phyloP scores from a whole-genome alignment of 2,888 invertebrate species.

The Morpho deidamia region DNA sequence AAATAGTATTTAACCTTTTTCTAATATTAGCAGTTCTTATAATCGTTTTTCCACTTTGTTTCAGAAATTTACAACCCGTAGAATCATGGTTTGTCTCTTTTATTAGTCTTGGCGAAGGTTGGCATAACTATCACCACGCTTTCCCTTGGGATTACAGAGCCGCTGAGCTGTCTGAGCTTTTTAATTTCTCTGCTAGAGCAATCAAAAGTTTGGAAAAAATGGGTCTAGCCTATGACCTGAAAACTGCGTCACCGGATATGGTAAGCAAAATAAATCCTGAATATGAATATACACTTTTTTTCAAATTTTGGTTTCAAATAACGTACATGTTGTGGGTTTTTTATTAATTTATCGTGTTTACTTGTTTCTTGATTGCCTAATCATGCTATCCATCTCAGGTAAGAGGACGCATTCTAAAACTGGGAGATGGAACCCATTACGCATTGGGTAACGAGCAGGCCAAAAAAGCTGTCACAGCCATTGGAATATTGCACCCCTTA shows the following conservation, averaged over 20 bases:
- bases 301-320: too few relatives aligned
- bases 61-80: constrained; percentile 86
- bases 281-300: too few relatives aligned
- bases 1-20: too few relatives aligned
- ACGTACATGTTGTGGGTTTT: too few relatives aligned
- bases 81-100: constrained; percentile 87
- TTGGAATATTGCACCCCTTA: constrained; percentile 55
- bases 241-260: constrained; percentile 59
- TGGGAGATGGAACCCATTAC: constrained; percentile 82
- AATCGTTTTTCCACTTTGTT: background rate
- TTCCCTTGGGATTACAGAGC: constrained; percentile 97
- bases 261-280: constrained; percentile 29
- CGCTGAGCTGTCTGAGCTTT: constrained; percentile 84
- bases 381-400: constrained; percentile 56
- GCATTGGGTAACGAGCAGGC: constrained; percentile 61
- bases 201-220: constrained; percentile 79
- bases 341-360: too few relatives aligned
- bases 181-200: constrained; percentile 80
- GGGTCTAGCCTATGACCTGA: constrained; percentile 82
- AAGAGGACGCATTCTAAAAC: constrained; percentile 74
- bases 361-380: too few relatives aligned
- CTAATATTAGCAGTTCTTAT: too few relatives aligned
- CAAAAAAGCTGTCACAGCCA: constrained; percentile 43
- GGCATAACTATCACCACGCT: constrained; percentile 96
- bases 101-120: constrained; percentile 88